Evolutionary conservation across 2,113 vertebrate species (phyloP), one percentile per base, ranked within the genome.

Genomic region (Tauraco erythrolophus): DNA sequence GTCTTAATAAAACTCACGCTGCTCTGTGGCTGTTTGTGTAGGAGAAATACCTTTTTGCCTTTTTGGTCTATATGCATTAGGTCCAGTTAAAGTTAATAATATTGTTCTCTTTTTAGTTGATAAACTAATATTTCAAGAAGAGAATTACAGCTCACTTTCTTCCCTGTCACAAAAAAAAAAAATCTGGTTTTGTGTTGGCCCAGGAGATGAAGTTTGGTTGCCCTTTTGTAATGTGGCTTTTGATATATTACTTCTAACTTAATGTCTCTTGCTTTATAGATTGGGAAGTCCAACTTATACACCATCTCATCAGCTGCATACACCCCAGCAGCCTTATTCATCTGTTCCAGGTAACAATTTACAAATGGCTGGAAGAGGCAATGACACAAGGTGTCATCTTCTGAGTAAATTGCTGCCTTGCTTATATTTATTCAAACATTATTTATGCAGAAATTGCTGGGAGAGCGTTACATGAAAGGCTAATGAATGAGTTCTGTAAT

Each of bases 261-360:
- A 60, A 61, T 86, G 45, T 94, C 45, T 94, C 83, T 94, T 97
- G 15, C 75, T 58, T 98, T 97, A 53, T 84, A 98, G 98, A 69
- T 95, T 93, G 72, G 98, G 92, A 78, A 95, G 97, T 88, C 96
- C 97, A 83, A 10, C 53, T 35, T 96, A 97, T 4, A 37, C 75
- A 58, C 74, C 91, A 31, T 80, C 95, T 88, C 96, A 94, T 57
- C 97, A 95, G 58, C 97, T 97, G 84, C 97, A 89, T n/a, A 84
- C 94, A 27, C 96, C 91, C 56, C 96, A 98, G 62, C 97, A 98
- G 27, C 92, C 96, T 89, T 97, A 96, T 39, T 91, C 98, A n/a
- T 94, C 98, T 90, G 93, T 86, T 89, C 94, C 98, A 98, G 98
- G 98, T 99, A 98, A 96, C 28, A 89, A 79, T 70, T 94, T 58